Base-by-base conservation (phyloP, 2,797 vertebrate species). In the Fistularia tabacaria region DNA sequence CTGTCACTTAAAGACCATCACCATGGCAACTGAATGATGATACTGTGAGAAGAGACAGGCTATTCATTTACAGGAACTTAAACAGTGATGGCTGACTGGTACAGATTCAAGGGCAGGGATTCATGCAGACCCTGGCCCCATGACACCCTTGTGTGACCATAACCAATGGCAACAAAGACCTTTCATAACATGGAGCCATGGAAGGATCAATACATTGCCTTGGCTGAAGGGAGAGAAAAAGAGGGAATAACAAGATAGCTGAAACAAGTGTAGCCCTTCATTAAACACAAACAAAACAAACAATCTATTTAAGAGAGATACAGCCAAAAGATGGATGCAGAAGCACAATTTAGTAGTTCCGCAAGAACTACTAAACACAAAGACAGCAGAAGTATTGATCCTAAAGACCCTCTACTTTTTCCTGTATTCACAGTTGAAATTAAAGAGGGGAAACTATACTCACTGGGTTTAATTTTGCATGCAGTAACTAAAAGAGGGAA, bases 11-110 rank as follows among this genome's bases (percentile, higher is more conserved):
- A 81, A 82, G 67, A 62, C 64, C 59, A 69, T 91, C 82, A 73
- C 87, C 88, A 91, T 90, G 86, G 83, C 13, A 73, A 90, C 83
- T 36, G 61, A 54, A 65, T 57, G 58, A 61, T 65, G 73, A 74
- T 55, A 52, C 51, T 65, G 73, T 77, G 71, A 46, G 59, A 64
- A 76, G 59, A 54, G 66, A 85, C 66, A 81, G 76, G 73, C 69
- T 83, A 74, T 75, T 87, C 69, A 83, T 87, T 86, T 81, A 76
- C 53, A 71, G 63, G 63, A 70, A 71, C 62, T 52, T 57, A 58
- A 74, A 59, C 45, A 63, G 69, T 39, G 54, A 74, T 6, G 58
- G 66, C 58, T 74, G 71, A 72, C 79, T 79, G 73, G 72, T 78
- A 64, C 65, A 43, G 64, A 79, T 74, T 77, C 73, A 79, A 80